Percentiles rank a stretch among this genome's conserved stretches.
Evolutionary conservation across 2,113 vertebrate species (phyloP).

Genomic region (Apeltes quadracus): DNA sequence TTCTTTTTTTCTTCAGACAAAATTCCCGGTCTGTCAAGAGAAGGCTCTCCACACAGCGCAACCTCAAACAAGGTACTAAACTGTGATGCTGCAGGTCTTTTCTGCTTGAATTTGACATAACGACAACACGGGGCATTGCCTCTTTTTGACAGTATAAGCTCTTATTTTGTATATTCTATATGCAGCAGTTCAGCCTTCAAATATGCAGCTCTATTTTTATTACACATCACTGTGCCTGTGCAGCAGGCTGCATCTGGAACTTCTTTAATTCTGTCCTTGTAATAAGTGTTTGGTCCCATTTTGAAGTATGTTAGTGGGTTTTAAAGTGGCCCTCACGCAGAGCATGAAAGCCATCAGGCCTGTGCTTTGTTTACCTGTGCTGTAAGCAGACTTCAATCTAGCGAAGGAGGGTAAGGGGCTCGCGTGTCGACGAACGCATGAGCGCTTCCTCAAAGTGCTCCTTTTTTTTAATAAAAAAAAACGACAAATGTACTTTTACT

Average conservation of each 20-base stretch:
- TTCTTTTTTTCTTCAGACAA: constrained; percentile 71
- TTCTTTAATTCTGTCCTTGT: constrained; percentile 60
- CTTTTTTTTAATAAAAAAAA: constrained; percentile 8
- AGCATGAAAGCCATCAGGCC: constrained; percentile 59
- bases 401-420: constrained; percentile 31
- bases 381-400: constrained; percentile 68
- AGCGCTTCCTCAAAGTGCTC: constrained; percentile 11
- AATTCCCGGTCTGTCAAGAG: constrained; percentile 89
- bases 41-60: constrained; percentile 91
- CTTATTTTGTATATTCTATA: neutral
- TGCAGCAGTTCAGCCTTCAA: neutral
- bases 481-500: neutral
- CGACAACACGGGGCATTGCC: neutral
- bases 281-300: constrained; percentile 60
- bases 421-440: constrained; percentile 16
- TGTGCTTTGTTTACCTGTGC: constrained; percentile 69
- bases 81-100: neutral
- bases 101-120: neutral
- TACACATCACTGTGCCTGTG: constrained; percentile 13
- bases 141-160: neutral
- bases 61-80: constrained; percentile 83
- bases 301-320: constrained; percentile 74
- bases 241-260: constrained; percentile 67
- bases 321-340: constrained; percentile 69
- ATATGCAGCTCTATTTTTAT: constrained; percentile 9